These are phyloP conservation scores for Magallana angulata DNA, from an alignment of 1,140 invertebrate genomes.

Conservation along the genomic window DNA sequence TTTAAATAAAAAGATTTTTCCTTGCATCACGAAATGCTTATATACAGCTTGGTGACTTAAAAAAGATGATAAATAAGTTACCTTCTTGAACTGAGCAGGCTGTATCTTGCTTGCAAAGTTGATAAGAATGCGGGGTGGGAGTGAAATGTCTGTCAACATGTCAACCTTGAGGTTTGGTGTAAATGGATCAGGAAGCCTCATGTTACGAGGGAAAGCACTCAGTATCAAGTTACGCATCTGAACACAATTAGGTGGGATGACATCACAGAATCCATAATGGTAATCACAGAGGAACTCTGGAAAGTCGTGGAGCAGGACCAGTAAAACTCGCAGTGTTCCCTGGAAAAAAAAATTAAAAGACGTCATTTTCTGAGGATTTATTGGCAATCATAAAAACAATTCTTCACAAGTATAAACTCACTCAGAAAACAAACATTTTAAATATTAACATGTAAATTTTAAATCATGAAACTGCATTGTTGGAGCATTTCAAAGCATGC, in stretches of 20 bases:
- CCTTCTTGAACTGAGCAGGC: conserved; percentile 92
- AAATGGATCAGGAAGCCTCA: conserved; percentile 98
- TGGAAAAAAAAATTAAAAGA: conserved; percentile 76
- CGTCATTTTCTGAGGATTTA: not conserved
- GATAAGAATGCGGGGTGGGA: conserved; percentile 92
- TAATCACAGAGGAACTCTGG: conserved; percentile 99
- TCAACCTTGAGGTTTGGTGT: conserved; percentile 94
- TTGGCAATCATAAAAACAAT: not conserved
- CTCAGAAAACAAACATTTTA: not conserved
- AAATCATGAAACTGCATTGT: not conserved
- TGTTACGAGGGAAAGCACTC: conserved; percentile 97
- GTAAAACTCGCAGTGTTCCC: conserved; percentile 95
- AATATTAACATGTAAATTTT: not conserved
- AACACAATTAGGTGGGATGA: conserved; percentile 99
- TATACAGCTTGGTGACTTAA: too few relatives aligned
- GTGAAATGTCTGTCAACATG: conserved; percentile 90
- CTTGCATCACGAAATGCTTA: too few relatives aligned
- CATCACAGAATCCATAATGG: conserved; percentile 99
- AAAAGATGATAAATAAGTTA: conserved; percentile 54
- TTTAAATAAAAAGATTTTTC: not conserved
- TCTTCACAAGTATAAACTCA: not conserved
- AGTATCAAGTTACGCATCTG: conserved; percentile 99
- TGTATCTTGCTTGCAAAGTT: conserved; percentile 94
- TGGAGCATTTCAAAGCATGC: too few relatives aligned
- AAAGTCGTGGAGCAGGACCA: conserved; percentile 98